These are phyloP conservation scores for Melanotaenia pygmaea DNA, from an alignment of 2,797 vertebrate species.

Conservation along the genomic window DNA sequence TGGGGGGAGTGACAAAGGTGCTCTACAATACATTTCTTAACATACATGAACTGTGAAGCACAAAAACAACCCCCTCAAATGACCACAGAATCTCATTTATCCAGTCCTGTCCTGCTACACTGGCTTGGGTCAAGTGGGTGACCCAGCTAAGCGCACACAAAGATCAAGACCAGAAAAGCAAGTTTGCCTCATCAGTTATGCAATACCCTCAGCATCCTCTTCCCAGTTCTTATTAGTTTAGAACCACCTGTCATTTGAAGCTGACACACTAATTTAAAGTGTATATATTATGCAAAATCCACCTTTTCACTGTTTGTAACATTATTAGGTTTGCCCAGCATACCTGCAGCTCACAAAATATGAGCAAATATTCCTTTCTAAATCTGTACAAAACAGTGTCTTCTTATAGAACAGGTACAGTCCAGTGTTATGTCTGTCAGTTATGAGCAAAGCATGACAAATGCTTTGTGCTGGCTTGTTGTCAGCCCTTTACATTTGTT, in stretches of 20 bases:
- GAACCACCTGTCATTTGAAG: slow-evolving; percentile 25
- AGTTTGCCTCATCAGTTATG: slow-evolving; percentile 38
- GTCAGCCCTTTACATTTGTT: background rate
- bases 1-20: background rate
- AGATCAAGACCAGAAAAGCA: slow-evolving; percentile 48
- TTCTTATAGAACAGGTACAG: background rate
- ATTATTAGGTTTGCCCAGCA: too few species aligned
- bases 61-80: slow-evolving; percentile 18
- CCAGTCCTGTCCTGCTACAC: slow-evolving; percentile 25
- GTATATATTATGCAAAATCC: background rate
- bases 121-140: slow-evolving; percentile 32
- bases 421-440: background rate
- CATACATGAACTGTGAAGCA: slow-evolving; percentile 35
- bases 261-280: slow-evolving; percentile 13
- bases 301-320: background rate
- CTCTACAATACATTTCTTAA: slow-evolving; percentile 5
- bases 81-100: slow-evolving; percentile 28
- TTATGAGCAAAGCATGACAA: background rate
- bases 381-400: background rate
- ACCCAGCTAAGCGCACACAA: slow-evolving; percentile 32
- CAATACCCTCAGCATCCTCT: slow-evolving; percentile 14
- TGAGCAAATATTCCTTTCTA: background rate
- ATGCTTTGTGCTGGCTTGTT: background rate
- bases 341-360: background rate
- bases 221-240: slow-evolving; percentile 14